Base-by-base conservation (phyloP, 1,140 invertebrate genomes). In the Drosophila tsacasi region DNA sequence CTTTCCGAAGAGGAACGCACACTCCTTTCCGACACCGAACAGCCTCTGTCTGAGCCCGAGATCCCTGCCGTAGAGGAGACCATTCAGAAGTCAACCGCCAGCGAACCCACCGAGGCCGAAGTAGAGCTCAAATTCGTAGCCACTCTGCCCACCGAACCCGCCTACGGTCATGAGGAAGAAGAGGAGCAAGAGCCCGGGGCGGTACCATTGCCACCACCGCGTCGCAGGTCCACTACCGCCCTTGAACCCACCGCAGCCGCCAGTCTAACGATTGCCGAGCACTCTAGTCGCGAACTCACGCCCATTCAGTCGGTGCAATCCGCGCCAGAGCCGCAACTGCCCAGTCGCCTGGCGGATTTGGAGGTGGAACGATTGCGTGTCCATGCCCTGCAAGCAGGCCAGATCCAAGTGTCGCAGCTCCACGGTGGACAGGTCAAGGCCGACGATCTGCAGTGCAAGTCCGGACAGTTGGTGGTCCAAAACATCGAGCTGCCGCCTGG, bases 391-490 rank as follows among this genome's bases (percentile, higher is more conserved):
- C 95, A 97, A 85, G 96, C 96, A 0, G 95, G 95, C 42, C 96
- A 96, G 91, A 96, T 97, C 55, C 93, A 95, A 19, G 96, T 97
- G 1, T 97, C 96, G 2, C 96, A 97, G 89, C 95, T 97, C 40
- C 96, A 97, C 85, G 95, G 96, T 3, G 94, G 95, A 42, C 95
- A 95, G 6, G 94, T 97, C 21, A 80, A 19, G 9, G 81, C 92
- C 3, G 93, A 94, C 96, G 81, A 95, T 93, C 80, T 95, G 94
- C 46, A 95, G 35, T 92, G 91, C 58, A 92, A 95, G 84, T 94
- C 94, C 10, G 95, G 95, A 0, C 94, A 95, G 79, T 93, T 96
- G 67, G 94, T 94, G 37, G 94, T 96, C 7, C 95, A 94, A 77
- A 95, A 95, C 54, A 94, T 96, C 42, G 95, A 96, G 86, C 93